Percentiles rank a stretch among this genome's conserved stretches.
Conservation (phyloP, 2,797 vertebrate genomes). For the Syngnathus rostellatus region DNA sequence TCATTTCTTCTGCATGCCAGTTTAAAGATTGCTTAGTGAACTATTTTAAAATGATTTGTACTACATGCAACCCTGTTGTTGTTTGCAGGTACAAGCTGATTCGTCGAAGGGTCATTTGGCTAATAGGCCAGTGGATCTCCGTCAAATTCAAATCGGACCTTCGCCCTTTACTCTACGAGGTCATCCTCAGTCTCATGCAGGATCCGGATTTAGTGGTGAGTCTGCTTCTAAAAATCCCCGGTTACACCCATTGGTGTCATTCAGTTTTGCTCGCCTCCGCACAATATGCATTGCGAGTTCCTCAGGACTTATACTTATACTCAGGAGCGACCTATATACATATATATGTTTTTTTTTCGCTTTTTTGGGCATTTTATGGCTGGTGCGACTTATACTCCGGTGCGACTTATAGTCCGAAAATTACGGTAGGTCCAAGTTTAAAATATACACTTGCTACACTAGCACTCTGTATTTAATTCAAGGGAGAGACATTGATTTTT, state of each 20-base stretch:
- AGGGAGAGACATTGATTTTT: too few relatives aligned
- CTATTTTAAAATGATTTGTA: not conserved
- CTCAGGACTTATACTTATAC: too few relatives aligned
- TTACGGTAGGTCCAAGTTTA: not conserved
- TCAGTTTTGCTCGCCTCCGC: not conserved
- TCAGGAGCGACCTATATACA: too few relatives aligned
- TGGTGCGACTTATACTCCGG: too few relatives aligned
- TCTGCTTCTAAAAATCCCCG: not conserved
- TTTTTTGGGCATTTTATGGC: too few relatives aligned
- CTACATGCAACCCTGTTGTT: not conserved
- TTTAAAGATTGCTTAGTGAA: too few relatives aligned
- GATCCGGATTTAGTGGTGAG: slow-evolving; percentile 95
- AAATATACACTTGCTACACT: not conserved
- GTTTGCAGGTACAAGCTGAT: slow-evolving; percentile 85
- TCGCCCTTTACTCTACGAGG: slow-evolving; percentile 88
- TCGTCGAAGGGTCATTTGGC: slow-evolving; percentile 89
- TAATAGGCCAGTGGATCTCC: slow-evolving; percentile 96
- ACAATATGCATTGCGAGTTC: not conserved
- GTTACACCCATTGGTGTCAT: not conserved
- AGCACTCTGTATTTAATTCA: too few relatives aligned
- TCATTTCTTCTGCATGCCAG: too few relatives aligned
- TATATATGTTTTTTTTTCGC: too few relatives aligned
- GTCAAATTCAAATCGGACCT: slow-evolving; percentile 95
- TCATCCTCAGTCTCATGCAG: slow-evolving; percentile 88
- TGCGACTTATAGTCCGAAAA: too few relatives aligned